phyloP scores from a whole-genome alignment of 1,140 invertebrate species.

The Drosophila carrolli region DNA sequence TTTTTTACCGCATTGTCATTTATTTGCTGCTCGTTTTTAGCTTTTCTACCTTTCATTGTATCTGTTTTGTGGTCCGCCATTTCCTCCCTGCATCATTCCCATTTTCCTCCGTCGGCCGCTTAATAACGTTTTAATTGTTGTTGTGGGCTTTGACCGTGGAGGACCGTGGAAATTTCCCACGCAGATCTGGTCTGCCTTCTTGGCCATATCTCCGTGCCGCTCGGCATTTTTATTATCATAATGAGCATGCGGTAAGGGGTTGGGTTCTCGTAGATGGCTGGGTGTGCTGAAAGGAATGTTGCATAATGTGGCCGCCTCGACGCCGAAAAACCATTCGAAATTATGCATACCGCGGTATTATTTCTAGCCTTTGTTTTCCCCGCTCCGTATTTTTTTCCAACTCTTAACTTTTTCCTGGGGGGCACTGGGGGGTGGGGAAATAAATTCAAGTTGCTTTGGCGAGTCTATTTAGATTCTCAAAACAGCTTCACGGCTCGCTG shows the following conservation, averaged over 20 bases:
- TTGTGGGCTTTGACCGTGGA: slow-evolving; percentile 74
- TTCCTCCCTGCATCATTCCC: slow-evolving; percentile 67
- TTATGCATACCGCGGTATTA: slow-evolving; percentile 76
- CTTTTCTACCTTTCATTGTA: slow-evolving; percentile 58
- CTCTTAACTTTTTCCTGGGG: slow-evolving; percentile 11
- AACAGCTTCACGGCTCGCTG: slow-evolving; percentile 68
- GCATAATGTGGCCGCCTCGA: slow-evolving; percentile 67
- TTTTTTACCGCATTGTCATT: slow-evolving; percentile 58
- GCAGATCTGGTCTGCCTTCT: slow-evolving; percentile 31
- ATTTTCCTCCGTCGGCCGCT: slow-evolving; percentile 50
- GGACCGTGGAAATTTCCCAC: slow-evolving; percentile 49
- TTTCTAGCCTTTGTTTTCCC: slow-evolving; percentile 65
- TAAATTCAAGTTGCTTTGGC: slow-evolving; percentile 70
- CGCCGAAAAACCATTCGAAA: slow-evolving; percentile 68
- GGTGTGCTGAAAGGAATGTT: slow-evolving; percentile 69
- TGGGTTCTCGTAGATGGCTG: slow-evolving; percentile 2
- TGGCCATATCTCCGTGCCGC: slow-evolving; percentile 16
- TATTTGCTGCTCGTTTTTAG: slow-evolving; percentile 35
- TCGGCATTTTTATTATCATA: slow-evolving; percentile 78
- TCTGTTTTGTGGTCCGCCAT: slow-evolving; percentile 38
- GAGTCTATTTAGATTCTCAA: slow-evolving; percentile 77
- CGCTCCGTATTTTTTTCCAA: slow-evolving; percentile 20
- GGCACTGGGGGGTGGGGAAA: slow-evolving; percentile 18
- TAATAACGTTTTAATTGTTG: slow-evolving; percentile 83
- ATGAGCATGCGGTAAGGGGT: slow-evolving; percentile 55